Base-by-base conservation (phyloP, 1,140 invertebrate genomes). In the Aphelenchoides avenae region DNA sequence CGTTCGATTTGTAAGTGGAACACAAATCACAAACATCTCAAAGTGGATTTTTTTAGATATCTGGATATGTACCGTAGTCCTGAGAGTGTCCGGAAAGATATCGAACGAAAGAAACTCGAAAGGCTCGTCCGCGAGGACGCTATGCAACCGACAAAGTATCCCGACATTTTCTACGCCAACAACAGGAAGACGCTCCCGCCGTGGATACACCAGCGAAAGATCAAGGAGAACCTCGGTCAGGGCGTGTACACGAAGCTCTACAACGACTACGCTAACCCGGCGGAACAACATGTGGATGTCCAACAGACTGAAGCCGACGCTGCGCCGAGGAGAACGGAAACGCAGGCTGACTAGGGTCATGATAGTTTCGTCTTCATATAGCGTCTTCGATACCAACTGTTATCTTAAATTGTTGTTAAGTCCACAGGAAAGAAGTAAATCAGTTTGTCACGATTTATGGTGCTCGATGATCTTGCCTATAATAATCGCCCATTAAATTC, bases 1-100 rank as follows among this genome's bases (percentile, higher is more conserved):
- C 91, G 3, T 95, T 96, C 72, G 89, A 83, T 62, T 52, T 77
- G 80, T 83, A 74, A 75, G 70, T 58, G 36, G 57, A 39, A 33
- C 22, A 5, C 65, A 47, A 30, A 50, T 51, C 11, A 11, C 11
- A 11, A 41, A 50, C 11, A 11, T 11, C 54, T 11, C 13, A 11
- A 13, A 11, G 11, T 50, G 13, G 48, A 11, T 11, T 47, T 26
- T 43, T 37, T 18, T 37, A 64, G 53, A 11, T 73, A 77, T 59
- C 46, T 75, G 18, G 61, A 77, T 40, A 68, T 72, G 68, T 75
- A 68, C 44, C 57, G 74, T 13, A 49, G 59, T 33, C 57, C 68
- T 27, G 47, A 67, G 36, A 48, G 29, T 15, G 68, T 70, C 7
- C 20, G 64, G 15, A 37, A 43, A 27, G 46, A 57, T 39, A 39